Base-by-base conservation (phyloP, 2,797 vertebrate species). In the Phalanger gymnotis region DNA sequence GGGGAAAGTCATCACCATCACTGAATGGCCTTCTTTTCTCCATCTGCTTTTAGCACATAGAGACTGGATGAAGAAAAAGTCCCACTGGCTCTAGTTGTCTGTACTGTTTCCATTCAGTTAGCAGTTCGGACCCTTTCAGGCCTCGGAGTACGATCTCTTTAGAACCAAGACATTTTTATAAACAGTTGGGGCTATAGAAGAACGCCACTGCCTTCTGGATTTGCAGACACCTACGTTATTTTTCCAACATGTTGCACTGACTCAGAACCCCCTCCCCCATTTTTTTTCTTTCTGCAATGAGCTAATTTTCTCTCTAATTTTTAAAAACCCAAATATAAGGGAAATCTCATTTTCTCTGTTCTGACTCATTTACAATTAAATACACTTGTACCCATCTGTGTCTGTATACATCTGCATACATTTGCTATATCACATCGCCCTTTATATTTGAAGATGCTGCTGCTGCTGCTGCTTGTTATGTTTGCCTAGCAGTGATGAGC, bases 341-440 rank as follows among this genome's bases (percentile, higher is more conserved):
- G 97, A 97, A 98, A 97, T 98, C 96, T 98, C 96, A 97, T 98
- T 98, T 98, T 92, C 96, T 97, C 95, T 0, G 61, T 97, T 97
- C 97, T 97, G 98, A 98, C 96, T 98, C 98, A 98, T 98, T 98
- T 97, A 98, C 97, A 98, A 98, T 98, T 98, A 98, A 98, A 98
- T 96, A 98, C 98, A 97, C 97, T 98, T 98, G 97, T 97, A 97
- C 97, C 97, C 98, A 98, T 98, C 98, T 98, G 98, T 97, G 97
- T 98, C 98, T 97, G 96, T 98, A 97, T 97, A 97, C 97, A 98
- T 98, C 98, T 98, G 98, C 97, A 97, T 98, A 97, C 93, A 97
- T 97, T 98, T 97, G 97, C 96, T 97, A 93, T 95, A 97, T 92
- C 97, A 97, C 97, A 97, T 97, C 51, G 11, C 47, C 96, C 97